phyloP scores from a whole-genome alignment of 2,888 invertebrate genomes.

The Leptinotarsa haldemani region DNA sequence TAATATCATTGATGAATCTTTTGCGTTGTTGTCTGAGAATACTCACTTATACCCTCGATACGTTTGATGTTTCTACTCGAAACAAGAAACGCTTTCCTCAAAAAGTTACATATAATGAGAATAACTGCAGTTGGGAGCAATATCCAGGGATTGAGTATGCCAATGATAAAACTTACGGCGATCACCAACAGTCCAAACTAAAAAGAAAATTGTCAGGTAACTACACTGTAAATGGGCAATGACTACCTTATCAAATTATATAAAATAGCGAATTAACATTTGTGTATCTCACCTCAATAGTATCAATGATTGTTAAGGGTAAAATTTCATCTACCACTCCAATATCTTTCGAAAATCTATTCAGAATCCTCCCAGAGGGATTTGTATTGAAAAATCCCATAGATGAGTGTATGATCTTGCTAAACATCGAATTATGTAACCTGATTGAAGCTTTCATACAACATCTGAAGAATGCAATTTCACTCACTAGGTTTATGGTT shows the following conservation, averaged over 20 bases:
- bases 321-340: conserved; percentile 68
- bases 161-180: conserved; percentile 72
- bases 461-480: conserved; percentile 67
- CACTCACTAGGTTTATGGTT: conserved; percentile 61
- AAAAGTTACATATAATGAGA: conserved; percentile 72
- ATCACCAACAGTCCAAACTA: conserved; percentile 45
- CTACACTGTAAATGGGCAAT: too few relatives aligned
- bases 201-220: conserved; percentile 25
- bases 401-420: conserved; percentile 70
- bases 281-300: conserved; percentile 50
- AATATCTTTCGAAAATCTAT: conserved; percentile 78
- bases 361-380: conserved; percentile 72
- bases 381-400: conserved; percentile 77
- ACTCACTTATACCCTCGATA: conserved; percentile 69
- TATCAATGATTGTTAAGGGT: conserved; percentile 66
- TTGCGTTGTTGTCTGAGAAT: neutral
- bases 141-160: conserved; percentile 76
- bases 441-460: conserved; percentile 68
- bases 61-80: conserved; percentile 80
- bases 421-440: conserved; percentile 68
- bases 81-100: conserved; percentile 75
- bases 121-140: conserved; percentile 74
- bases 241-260: too few relatives aligned
- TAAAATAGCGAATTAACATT: neutral
- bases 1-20: too few relatives aligned